These are phyloP conservation scores for Forbesichthys papilliferus DNA, from an alignment of 2,113 vertebrate species.

Conservation along the genomic window DNA sequence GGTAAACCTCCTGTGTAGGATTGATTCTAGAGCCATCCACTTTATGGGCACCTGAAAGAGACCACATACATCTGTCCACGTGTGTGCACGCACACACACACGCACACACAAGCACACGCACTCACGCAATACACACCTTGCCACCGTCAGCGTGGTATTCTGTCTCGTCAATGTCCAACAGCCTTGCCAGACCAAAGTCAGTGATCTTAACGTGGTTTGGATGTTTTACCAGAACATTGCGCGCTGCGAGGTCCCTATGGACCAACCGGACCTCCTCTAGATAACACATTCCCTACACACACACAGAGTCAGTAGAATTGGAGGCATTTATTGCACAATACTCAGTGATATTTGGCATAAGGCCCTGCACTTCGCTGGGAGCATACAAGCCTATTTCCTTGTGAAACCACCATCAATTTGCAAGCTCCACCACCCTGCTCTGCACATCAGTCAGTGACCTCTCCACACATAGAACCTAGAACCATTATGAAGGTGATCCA, in stretches of 20 bases:
- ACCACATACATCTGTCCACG: background rate
- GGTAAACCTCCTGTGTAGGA: slow-evolving; percentile 91
- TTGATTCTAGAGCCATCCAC: slow-evolving; percentile 98
- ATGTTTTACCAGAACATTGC: slow-evolving; percentile 95
- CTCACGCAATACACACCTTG: slow-evolving; percentile 76
- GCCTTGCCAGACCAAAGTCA: slow-evolving; percentile 90
- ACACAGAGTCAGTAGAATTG: slow-evolving; percentile 5
- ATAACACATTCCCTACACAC: slow-evolving; percentile 91
- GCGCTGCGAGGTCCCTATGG: slow-evolving; percentile 91
- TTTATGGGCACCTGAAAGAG: slow-evolving; percentile 91
- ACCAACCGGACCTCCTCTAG: slow-evolving; percentile 94
- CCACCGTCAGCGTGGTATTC: slow-evolving; percentile 96
- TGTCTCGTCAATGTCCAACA: slow-evolving; percentile 94
- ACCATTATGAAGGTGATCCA: too few species aligned
- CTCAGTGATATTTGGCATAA: too few species aligned
- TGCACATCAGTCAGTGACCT: too few species aligned
- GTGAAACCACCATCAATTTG: too few species aligned
- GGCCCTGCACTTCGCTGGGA: too few species aligned
- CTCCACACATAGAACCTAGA: too few species aligned
- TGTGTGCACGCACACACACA: background rate
- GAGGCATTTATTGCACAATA: too few species aligned
- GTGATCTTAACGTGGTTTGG: slow-evolving; percentile 98
- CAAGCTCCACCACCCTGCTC: too few species aligned
- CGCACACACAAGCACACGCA: slow-evolving; percentile 6
- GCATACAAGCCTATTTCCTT: too few species aligned